Evolutionary conservation across 2,797 vertebrate genomes (phyloP).

Genomic region (Semaprochilodus insignis): DNA sequence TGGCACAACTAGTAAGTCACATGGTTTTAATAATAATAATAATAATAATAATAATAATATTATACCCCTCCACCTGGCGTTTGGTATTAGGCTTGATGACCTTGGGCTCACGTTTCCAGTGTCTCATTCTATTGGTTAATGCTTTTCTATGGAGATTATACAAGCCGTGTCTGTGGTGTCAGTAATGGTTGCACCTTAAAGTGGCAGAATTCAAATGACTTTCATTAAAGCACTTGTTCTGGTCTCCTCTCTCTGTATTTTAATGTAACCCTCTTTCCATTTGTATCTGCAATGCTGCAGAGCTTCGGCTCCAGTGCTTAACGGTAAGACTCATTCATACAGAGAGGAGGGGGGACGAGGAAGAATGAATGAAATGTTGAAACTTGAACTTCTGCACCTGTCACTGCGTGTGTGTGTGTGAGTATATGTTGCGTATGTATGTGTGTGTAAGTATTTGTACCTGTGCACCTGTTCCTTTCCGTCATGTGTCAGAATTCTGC

Average conservation of each 20-base stretch:
- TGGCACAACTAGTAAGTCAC: too few relatives aligned
- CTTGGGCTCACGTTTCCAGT: too few relatives aligned
- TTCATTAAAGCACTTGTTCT: neutral
- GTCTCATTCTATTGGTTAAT: too few relatives aligned
- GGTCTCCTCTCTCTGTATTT: neutral
- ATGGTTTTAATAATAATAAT: too few relatives aligned
- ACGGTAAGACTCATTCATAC: neutral
- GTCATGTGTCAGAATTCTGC: slow-evolving; percentile 78
- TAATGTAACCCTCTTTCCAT: neutral
- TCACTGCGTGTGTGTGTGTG: slow-evolving; percentile 66
- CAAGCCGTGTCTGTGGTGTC: too few relatives aligned
- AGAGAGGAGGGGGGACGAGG: neutral
- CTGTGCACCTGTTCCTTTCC: slow-evolving; percentile 90
- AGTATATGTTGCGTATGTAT: slow-evolving; percentile 61
- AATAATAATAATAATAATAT: too few relatives aligned
- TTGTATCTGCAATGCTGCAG: slow-evolving; percentile 12
- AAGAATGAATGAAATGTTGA: slow-evolving; percentile 67
- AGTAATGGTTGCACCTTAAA: too few relatives aligned
- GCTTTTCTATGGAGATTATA: too few relatives aligned
- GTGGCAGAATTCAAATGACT: too few relatives aligned
- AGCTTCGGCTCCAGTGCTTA: neutral
- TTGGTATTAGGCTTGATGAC: too few relatives aligned
- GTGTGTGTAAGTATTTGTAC: slow-evolving; percentile 72
- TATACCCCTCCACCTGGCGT: too few relatives aligned
- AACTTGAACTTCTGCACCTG: slow-evolving; percentile 97